A percentile compares a stretch with the other conserved stretches of the same genome.
Conservation (phyloP, 2,113 vertebrate species). For the Sinocyclocheilus grahami region DNA sequence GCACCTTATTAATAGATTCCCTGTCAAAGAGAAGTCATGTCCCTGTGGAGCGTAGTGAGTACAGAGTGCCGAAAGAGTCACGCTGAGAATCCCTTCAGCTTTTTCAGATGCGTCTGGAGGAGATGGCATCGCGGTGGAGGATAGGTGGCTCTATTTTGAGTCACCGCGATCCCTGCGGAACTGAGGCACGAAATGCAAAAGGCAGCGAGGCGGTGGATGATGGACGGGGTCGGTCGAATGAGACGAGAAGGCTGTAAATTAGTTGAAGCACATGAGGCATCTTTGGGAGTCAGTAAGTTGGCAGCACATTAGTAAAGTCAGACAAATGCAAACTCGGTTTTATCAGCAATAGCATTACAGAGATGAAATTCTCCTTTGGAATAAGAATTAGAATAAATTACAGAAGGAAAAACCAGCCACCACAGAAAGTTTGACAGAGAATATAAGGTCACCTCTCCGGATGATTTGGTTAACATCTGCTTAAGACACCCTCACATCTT, state of each 20-base stretch:
- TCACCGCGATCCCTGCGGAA: conserved; percentile 18
- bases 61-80: conserved; percentile 36
- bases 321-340: conserved; percentile 13
- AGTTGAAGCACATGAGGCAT: not conserved
- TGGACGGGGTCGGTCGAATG: conserved; percentile 3
- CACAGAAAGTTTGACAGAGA: conserved; percentile 14
- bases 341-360: not conserved
- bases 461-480: conserved; percentile 38
- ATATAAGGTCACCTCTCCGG: conserved; percentile 40
- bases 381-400: conserved; percentile 11
- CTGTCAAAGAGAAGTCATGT: conserved; percentile 42
- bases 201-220: conserved; percentile 13
- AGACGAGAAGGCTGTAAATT: conserved; percentile 21
- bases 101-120: conserved; percentile 36
- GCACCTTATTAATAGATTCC: conserved; percentile 54
- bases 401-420: not conserved
- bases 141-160: conserved; percentile 40
- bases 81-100: conserved; percentile 20
- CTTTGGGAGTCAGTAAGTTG: not conserved
- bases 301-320: conserved; percentile 14
- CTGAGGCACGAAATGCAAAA: conserved; percentile 27
- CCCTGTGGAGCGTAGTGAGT: not conserved
- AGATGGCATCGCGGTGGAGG: not conserved
- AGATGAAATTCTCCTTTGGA: not conserved
- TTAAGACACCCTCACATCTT: conserved; percentile 33